phyloP scores from a whole-genome alignment of 2,113 vertebrate species.

The Astur gentilis region DNA sequence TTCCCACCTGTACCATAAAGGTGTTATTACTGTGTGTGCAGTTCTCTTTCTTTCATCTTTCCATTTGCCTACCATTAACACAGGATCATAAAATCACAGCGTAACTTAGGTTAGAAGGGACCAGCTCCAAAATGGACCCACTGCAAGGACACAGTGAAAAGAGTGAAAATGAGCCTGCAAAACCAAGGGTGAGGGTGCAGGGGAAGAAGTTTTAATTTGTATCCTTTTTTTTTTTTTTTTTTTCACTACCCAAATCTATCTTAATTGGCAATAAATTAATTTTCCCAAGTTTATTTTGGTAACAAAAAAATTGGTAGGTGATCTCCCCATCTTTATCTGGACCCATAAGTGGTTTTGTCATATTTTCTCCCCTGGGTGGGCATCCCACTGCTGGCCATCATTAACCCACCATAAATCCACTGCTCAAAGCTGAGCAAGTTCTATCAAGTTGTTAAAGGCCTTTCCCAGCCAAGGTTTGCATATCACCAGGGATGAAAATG shows the following conservation, averaged over 20 bases:
- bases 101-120: neutral
- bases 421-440: neutral
- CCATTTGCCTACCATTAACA: neutral
- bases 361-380: neutral
- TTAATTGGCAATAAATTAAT: neutral
- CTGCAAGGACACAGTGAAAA: neutral
- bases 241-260: neutral
- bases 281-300: neutral
- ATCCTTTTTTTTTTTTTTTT: neutral
- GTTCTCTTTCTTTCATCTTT: neutral
- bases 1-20: neutral
- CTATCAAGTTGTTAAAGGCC: neutral
- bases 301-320: neutral
- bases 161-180: neutral
- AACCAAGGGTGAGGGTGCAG: neutral
- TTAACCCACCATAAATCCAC: neutral
- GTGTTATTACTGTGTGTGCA: neutral
- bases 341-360: neutral
- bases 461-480: neutral
- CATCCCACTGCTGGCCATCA: neutral
- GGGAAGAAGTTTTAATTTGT: neutral
- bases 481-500: neutral
- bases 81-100: neutral
- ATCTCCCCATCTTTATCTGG: neutral
- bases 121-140: neutral